Base-by-base conservation (phyloP, 2,888 invertebrate species). In the Eristalis arbustorum region DNA sequence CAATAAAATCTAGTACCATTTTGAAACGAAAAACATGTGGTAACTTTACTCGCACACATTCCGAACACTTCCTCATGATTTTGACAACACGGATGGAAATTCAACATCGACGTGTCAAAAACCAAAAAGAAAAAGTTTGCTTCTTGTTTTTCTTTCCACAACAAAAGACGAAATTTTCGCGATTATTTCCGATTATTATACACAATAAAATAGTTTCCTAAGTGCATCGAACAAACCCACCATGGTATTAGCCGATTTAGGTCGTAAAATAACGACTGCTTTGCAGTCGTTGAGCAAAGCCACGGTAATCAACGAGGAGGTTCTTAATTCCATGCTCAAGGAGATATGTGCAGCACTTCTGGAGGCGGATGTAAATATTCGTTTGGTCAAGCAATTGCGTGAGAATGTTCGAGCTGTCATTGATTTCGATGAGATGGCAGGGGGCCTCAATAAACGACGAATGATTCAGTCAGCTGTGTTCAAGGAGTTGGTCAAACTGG, bases 171-270 rank as follows among this genome's bases (percentile, higher is more conserved):
- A 56, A 28, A n/a, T 77, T 64, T n/a, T 13, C 67, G 67, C 57
- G 67, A 78, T 18, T 40, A 68, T 57, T 18, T 74, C 63, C 69
- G 31, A 71, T 8, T 14, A 13, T 40, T 63, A 59, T 6, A 10
- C 56, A 71, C 18, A 68, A 49, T 37, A 31, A 1, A 71, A 2
- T 62, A 71, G 13, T 67, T 74, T 14, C 34, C n/a, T 23, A 57
- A 77, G 56, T 76, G 22, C 76, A 62, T 69, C n/a, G 28, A 69
- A 76, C 34, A 11, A 71, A 56, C 76, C 74, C 89, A 96, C 94
- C 92, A 99, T 99, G 99, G 99, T 99, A 93, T 97, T 99, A 95
- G 99, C 99, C 91, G 99, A 99, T 95, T 96, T 99, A 93, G 99
- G 99, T 92, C 96, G 99, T 92, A 99, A 99, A 95, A 99, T 99